Evolutionary conservation across 2,113 vertebrate species (phyloP), one percentile per base, ranked within the genome.

Genomic region (Hippopotamus amphibius): DNA sequence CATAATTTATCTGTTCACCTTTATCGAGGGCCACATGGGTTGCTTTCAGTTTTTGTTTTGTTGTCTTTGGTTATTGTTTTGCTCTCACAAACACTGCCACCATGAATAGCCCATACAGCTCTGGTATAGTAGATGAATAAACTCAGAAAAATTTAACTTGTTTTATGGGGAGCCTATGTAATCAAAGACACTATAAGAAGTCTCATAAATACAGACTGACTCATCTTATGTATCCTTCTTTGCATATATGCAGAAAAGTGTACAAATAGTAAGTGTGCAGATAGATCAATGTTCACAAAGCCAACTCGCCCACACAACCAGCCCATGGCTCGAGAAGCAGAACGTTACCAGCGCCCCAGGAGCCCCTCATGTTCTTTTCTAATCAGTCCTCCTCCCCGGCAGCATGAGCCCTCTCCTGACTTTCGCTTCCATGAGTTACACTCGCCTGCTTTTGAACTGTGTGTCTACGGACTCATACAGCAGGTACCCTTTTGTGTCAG

Each of bases 311-410:
- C 6, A 12, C 17, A 17, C 6, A 57, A 24, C 5, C 26, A 69
- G 77, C 26, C 17, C 43, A 9, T 2, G 9, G n/a, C 46, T 83
- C 77, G 22, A 24, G 79, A 74, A 55, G 50, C 14, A 66, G 48
- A 43, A 26, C 4, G 11, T 15, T 5, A 8, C 17, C 28, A 2
- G 41, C 22, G 24, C 13, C 53, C n/a, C 22, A 43, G 43, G 11
- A 59, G 43, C 3, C 2, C 9, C 22, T 16, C 0, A 0, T 0
- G 33, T 30, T 59, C 13, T 91, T 59, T 37, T n/a, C 41, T 11
- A 1, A 0, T 65, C 13, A 9, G 55, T 65, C 28, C 30, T 7
- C 43, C 7, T 55, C 43, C 37, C 48, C 55, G 15, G 3, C 61
- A 41, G 53, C 17, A 28, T 28, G 19, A 22, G 19, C 3, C 2